Percentiles rank a stretch among this genome's conserved stretches.
These are phyloP conservation scores for Holocentrus rufus DNA, from an alignment of 2,797 vertebrate species.

Conservation along the genomic window DNA sequence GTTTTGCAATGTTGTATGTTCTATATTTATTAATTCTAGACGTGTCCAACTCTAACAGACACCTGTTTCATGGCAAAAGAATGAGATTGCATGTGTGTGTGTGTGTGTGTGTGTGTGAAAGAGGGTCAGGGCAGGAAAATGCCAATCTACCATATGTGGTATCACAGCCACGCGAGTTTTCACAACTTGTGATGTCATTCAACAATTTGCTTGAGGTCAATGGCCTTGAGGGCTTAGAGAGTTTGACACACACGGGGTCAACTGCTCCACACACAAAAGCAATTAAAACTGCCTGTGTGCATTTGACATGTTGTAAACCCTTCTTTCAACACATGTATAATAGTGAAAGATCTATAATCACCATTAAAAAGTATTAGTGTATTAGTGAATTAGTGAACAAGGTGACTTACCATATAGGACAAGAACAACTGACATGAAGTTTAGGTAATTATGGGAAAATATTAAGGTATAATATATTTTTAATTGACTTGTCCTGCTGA, in stretches of 20 bases:
- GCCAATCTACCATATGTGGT: slow-evolving; percentile 57
- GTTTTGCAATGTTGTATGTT: too few species aligned
- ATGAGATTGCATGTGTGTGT: slow-evolving; percentile 58
- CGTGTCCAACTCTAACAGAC: slow-evolving; percentile 77
- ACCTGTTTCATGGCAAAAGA: slow-evolving; percentile 12
- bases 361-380: slow-evolving; percentile 20
- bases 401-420: not conserved
- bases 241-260: slow-evolving; percentile 50
- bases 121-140: slow-evolving; percentile 43
- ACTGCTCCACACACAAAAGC: slow-evolving; percentile 41
- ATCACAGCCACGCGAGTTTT: slow-evolving; percentile 79
- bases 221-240: slow-evolving; percentile 29
- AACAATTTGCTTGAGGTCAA: slow-evolving; percentile 64
- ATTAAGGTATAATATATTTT: not conserved
- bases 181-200: slow-evolving; percentile 78
- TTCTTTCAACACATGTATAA: not conserved
- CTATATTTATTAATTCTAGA: too few species aligned
- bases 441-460: not conserved
- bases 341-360: slow-evolving; percentile 18
- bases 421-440: not conserved
- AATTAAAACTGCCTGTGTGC: slow-evolving; percentile 51
- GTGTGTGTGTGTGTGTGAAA: slow-evolving; percentile 15
- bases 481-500: too few species aligned
- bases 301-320: slow-evolving; percentile 36
- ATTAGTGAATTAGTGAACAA: too few species aligned